Evolutionary conservation across 2,888 invertebrate genomes (phyloP), one percentile per base, ranked within the genome.

Genomic region (Diarsia rubi): DNA sequence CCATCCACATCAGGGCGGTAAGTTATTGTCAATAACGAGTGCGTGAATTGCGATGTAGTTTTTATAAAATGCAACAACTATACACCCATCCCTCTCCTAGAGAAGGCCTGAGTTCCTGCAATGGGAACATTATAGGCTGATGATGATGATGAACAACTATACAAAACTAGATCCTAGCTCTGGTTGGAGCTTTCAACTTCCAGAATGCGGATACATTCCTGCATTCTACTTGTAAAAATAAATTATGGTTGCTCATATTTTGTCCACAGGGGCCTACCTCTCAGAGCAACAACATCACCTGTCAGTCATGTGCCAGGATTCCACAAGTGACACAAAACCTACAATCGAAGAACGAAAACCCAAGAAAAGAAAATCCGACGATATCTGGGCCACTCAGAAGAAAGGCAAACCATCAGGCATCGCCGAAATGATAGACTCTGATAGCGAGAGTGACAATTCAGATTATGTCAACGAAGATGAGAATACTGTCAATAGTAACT

Each of bases 361-460:
- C 3, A 97, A 97, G 88, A 97, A 97, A 87, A 96, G 98, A 80
- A 98, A 97, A 93, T 96, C 97, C 1, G 97, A 97, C 69, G 95
- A 95, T 75, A 97, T 97, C 71, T 97, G 97, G 94, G 97, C 97
- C 92, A 95, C 97, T 88, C 95, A 93, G 73, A 97, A 97, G 85
- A 98, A 97, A 91, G 97, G 97, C 24, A 97, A 97, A 85, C 94
- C 94, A 21, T 82, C 78, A 0, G 96, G 95, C 2, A 97, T 97
- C 81, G 94, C 94, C 47, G 97, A 98, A 75, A 95, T 97, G 84
- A 92, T 97, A 83, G 97, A 98, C 84, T 97, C 97, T 0, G 98
- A 98, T 19, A 97, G 97, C 83, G 96, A 96, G 2, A 95, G 94
- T 69, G 96, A 96, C 9, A 94, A 95, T 72, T 96, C 95, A 0